A percentile compares a stretch with the other conserved stretches of the same genome.
These are phyloP conservation scores for Oxyura jamaicensis DNA, from an alignment of 2,113 vertebrate species.

Conservation along the genomic window DNA sequence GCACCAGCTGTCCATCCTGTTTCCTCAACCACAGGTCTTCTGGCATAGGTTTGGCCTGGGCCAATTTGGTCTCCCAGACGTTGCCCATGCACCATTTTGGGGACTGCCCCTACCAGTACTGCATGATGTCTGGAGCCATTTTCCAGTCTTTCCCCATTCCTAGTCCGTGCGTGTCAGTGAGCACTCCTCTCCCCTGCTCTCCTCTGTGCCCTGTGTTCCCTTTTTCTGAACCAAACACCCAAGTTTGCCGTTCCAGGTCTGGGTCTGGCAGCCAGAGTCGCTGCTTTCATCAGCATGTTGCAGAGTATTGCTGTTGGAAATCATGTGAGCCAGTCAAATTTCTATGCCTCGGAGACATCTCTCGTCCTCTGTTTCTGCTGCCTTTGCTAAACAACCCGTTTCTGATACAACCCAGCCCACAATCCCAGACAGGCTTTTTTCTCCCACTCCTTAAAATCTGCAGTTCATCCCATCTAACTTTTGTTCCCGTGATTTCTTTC, in stretches of 20 bases:
- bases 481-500: background rate
- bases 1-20: background rate
- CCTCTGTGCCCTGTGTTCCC: background rate
- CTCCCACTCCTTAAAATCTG: background rate
- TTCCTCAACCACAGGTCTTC: accelerated
- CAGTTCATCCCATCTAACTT: background rate
- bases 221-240: background rate
- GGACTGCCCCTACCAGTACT: background rate
- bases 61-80: background rate
- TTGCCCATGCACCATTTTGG: background rate
- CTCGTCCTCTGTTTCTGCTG: background rate
- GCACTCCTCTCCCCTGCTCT: background rate
- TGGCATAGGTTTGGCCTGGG: background rate
- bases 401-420: background rate
- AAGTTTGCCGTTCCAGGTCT: background rate
- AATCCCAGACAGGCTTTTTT: background rate
- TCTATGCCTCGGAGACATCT: background rate
- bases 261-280: background rate
- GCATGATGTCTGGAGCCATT: background rate
- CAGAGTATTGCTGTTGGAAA: background rate
- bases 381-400: background rate
- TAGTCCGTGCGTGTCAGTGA: background rate
- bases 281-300: background rate
- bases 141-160: background rate
- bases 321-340: background rate